These are phyloP conservation scores for Cydia fagiglandana DNA, from an alignment of 1,140 invertebrate genomes.

Conservation along the genomic window DNA sequence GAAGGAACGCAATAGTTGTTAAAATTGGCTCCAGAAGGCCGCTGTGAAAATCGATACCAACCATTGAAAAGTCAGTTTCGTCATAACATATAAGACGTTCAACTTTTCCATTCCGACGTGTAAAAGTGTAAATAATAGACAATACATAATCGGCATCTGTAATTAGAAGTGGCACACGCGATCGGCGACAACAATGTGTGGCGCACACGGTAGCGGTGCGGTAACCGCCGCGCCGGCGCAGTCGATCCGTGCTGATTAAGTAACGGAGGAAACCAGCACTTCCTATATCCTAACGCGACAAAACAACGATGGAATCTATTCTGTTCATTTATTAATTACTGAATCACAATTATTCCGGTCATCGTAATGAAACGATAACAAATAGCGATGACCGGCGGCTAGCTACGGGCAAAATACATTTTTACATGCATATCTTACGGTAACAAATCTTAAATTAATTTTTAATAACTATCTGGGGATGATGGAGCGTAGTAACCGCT, in stretches of 20 bases:
- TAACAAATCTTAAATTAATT: not conserved
- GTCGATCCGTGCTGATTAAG: not conserved
- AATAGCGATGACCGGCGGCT: not conserved
- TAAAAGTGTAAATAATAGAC: slow-evolving; percentile 58
- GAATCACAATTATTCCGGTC: slow-evolving; percentile 20
- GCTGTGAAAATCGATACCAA: slow-evolving; percentile 17
- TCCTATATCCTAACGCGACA: slow-evolving; percentile 10
- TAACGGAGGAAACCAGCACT: slow-evolving; percentile 1
- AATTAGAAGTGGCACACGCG: slow-evolving; percentile 57
- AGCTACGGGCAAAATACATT: not conserved
- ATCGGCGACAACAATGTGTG: slow-evolving; percentile 36
- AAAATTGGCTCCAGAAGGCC: not conserved
- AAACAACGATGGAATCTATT: not conserved
- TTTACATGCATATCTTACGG: not conserved
- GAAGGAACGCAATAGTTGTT: slow-evolving; percentile 12
- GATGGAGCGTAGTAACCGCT: slow-evolving; percentile 57
- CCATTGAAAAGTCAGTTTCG: slow-evolving; percentile 38
- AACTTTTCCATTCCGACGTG: slow-evolving; percentile 64
- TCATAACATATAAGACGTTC: slow-evolving; percentile 55
- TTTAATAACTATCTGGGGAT: slow-evolving; percentile 47
- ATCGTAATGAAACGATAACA: not conserved
- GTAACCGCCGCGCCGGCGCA: slow-evolving; percentile 4
- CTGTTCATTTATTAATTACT: slow-evolving; percentile 30
- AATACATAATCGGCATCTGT: slow-evolving; percentile 56
- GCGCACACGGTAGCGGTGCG: not conserved